Conservation (phyloP, 2,888 invertebrate genomes). For the Rotaria macrura region DNA sequence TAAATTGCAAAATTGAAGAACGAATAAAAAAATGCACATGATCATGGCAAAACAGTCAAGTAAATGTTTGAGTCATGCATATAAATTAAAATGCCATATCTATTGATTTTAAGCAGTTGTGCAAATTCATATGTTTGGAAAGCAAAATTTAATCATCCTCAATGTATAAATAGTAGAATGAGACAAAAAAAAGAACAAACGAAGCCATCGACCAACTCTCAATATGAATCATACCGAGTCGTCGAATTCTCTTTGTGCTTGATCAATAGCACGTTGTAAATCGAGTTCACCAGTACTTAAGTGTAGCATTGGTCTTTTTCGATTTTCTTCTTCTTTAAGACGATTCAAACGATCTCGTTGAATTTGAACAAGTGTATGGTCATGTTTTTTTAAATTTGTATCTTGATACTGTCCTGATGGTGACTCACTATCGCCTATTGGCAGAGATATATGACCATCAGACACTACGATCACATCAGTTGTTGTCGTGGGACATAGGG, state of each 20-base stretch:
- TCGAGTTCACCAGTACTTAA: not conserved
- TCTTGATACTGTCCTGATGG: not conserved
- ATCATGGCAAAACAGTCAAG: not conserved
- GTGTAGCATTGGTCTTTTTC: not conserved
- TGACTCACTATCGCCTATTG: not conserved
- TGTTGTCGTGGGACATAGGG: not conserved
- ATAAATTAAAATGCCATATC: not conserved
- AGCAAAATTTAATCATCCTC: not conserved
- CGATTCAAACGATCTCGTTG: slow-evolving; percentile 1
- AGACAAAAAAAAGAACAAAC: not conserved
- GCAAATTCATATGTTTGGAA: not conserved
- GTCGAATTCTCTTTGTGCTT: not conserved
- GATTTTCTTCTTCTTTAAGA: not conserved
- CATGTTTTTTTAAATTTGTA: not conserved
- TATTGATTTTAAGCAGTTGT: not conserved
- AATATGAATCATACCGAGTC: not conserved
- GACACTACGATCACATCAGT: not conserved
- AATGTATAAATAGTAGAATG: not conserved
- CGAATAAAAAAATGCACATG: not conserved
- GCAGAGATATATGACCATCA: not conserved
- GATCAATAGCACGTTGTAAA: not conserved
- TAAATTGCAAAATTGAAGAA: not conserved
- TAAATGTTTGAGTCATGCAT: not conserved
- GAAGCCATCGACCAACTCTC: not conserved
- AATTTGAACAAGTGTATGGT: not conserved